phyloP scores from a whole-genome alignment of 1,140 invertebrate genomes.

The Mactra quadrangularis region DNA sequence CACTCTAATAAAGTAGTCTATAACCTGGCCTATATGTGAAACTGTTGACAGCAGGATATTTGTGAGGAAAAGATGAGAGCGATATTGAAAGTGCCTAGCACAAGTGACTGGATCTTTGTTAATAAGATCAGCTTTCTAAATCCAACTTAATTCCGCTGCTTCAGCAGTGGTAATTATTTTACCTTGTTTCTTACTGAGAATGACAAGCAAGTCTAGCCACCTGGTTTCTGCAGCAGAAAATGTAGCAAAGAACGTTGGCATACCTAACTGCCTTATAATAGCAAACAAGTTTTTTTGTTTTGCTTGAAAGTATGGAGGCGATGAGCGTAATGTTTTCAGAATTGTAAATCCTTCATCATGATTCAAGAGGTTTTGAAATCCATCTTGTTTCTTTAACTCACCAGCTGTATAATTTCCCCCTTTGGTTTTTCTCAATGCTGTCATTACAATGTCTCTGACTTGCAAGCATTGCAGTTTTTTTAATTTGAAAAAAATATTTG shows the following conservation, averaged over 20 bases:
- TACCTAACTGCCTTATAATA: constrained; percentile 62
- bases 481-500: constrained; percentile 67
- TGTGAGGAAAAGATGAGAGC: constrained; percentile 54
- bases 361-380: constrained; percentile 41
- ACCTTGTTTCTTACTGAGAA: constrained; percentile 49
- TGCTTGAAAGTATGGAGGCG: constrained; percentile 61
- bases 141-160: constrained; percentile 40
- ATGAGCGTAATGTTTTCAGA: constrained; percentile 56
- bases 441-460: constrained; percentile 44
- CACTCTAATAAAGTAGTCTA: constrained; percentile 12
- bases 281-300: constrained; percentile 68
- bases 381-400: constrained; percentile 33
- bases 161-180: constrained; percentile 37
- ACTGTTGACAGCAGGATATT: constrained; percentile 67
- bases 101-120: constrained; percentile 63
- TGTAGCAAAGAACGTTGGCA: constrained; percentile 65
- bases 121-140: constrained; percentile 60
- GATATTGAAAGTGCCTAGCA: constrained; percentile 63
- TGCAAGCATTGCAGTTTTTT: constrained; percentile 65
- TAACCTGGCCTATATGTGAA: constrained; percentile 26
- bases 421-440: constrained; percentile 58
- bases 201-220: constrained; percentile 61
- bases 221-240: constrained; percentile 68
- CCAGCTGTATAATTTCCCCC: constrained; percentile 30
- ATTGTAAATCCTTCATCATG: constrained; percentile 66